Conservation (phyloP, 2,113 vertebrate species). For the Climacteris rufus region DNA sequence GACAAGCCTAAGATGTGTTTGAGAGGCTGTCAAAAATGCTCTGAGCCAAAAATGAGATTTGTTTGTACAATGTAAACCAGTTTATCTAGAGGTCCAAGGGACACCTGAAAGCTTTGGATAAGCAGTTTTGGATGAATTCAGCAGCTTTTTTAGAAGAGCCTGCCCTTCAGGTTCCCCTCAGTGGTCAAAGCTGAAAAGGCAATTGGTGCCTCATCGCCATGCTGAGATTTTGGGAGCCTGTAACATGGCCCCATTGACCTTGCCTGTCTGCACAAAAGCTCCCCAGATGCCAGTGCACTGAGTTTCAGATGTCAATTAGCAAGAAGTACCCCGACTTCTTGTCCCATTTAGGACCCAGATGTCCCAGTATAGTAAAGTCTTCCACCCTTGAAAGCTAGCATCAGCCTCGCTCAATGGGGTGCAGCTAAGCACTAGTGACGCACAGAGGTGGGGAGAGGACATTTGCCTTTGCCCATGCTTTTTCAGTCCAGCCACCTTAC, state of each 20-base stretch:
- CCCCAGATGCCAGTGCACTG: background rate
- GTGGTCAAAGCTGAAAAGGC: background rate
- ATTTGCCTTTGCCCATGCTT: background rate
- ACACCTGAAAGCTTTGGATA: slow-evolving; percentile 59
- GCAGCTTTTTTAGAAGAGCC: background rate
- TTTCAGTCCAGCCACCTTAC: background rate
- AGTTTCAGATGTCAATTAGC: background rate
- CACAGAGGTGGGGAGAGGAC: background rate
- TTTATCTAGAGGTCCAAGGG: slow-evolving; percentile 55
- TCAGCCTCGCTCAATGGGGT: background rate
- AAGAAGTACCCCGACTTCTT: background rate
- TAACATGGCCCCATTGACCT: background rate
- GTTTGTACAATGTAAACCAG: slow-evolving; percentile 46
- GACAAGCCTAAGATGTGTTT: slow-evolving; percentile 50
- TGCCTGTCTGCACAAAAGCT: background rate
- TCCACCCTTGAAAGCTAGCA: background rate
- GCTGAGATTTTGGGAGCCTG: background rate
- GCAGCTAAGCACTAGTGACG: rapidly evolving
- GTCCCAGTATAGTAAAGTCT: background rate
- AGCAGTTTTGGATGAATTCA: slow-evolving; percentile 30
- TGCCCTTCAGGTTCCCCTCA: background rate
- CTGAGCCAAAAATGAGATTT: slow-evolving; percentile 61
- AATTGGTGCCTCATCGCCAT: background rate
- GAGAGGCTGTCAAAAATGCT: slow-evolving; percentile 57
- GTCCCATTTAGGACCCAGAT: background rate